Percentiles rank a stretch among this genome's conserved stretches.
Conservation (phyloP, 92 coral and sea anemone genomes). For the Palythoa caribaeorum region DNA sequence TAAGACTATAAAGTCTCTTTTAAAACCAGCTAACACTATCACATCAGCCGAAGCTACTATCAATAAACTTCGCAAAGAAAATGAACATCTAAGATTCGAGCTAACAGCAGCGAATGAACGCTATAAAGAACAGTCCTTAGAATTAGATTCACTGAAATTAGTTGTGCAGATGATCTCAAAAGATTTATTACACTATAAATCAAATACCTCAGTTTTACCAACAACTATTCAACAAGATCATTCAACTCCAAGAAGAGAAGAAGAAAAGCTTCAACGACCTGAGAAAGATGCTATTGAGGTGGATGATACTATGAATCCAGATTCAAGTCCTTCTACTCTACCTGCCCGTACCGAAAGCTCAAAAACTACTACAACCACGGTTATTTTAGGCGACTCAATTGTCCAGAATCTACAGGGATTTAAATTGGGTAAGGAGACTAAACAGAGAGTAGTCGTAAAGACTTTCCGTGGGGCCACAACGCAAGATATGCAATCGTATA, state of each 20-base stretch:
- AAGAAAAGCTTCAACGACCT: too few species aligned
- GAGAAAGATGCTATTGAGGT: slow-evolving; percentile 13
- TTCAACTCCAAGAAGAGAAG: too few species aligned
- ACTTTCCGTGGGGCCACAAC: slow-evolving; percentile 56
- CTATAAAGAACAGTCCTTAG: slow-evolving; percentile 5
- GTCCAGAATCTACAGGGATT: too few species aligned
- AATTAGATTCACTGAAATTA: slow-evolving; percentile 12
- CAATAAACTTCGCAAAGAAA: slow-evolving; percentile 54
- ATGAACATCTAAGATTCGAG: slow-evolving; percentile 7
- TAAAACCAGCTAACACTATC: slow-evolving; percentile 4
- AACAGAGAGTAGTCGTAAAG: slow-evolving; percentile 55
- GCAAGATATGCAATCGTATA: slow-evolving; percentile 44
- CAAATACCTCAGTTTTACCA: neutral
- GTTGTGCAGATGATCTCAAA: slow-evolving; percentile 12
- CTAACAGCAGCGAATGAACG: slow-evolving; percentile 15
- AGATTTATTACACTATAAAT: neutral
- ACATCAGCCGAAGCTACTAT: slow-evolving; percentile 22
- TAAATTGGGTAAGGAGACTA: slow-evolving; percentile 8
- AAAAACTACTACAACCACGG: neutral
- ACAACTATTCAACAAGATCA: too few species aligned
- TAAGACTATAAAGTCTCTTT: slow-evolving; percentile 24
- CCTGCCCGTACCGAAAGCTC: slow-evolving; percentile 44
- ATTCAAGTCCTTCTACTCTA: slow-evolving; percentile 44
- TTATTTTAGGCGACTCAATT: too few species aligned
- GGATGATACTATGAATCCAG: slow-evolving; percentile 32